phyloP scores from a whole-genome alignment of 2,888 invertebrate genomes.

The Phlogophora meticulosa region DNA sequence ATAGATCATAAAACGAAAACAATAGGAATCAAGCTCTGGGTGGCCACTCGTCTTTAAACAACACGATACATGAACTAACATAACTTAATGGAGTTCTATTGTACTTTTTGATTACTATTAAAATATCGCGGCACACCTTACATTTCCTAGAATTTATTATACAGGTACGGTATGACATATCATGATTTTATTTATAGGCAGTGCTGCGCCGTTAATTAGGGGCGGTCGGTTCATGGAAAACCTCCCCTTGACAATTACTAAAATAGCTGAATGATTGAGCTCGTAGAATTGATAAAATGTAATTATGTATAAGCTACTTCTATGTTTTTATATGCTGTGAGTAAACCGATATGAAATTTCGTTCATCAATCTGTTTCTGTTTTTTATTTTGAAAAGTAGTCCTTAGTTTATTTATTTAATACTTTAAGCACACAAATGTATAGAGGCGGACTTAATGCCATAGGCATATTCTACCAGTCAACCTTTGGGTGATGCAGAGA shows the following conservation, averaged over 20 bases:
- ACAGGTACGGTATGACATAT: constrained; percentile 29
- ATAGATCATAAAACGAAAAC: constrained; percentile 22
- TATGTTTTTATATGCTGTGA: not conserved
- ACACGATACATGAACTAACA: constrained; percentile 19
- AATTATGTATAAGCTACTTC: too few relatives aligned
- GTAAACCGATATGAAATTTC: not conserved
- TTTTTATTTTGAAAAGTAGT: too few relatives aligned
- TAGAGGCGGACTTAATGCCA: too few relatives aligned
- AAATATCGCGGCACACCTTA: constrained; percentile 5
- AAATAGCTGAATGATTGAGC: constrained; percentile 26
- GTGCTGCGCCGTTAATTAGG: constrained; percentile 20
- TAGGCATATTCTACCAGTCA: too few relatives aligned
- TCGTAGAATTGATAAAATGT: not conserved
- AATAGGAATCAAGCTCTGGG: not conserved
- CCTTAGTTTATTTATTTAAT: too few relatives aligned
- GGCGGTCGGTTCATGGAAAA: constrained; percentile 22
- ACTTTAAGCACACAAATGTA: too few relatives aligned
- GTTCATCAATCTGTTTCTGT: not conserved
- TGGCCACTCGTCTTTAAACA: constrained; percentile 1
- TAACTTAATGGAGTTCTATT: not conserved
- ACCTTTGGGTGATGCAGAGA: too few relatives aligned
- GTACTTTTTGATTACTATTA: constrained; percentile 16
- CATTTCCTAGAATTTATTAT: constrained; percentile 27
- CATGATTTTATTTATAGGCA: constrained; percentile 45
- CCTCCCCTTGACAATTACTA: constrained; percentile 7